Base-by-base conservation (phyloP, 2,888 invertebrate genomes). In the Danaus chrysippus region DNA sequence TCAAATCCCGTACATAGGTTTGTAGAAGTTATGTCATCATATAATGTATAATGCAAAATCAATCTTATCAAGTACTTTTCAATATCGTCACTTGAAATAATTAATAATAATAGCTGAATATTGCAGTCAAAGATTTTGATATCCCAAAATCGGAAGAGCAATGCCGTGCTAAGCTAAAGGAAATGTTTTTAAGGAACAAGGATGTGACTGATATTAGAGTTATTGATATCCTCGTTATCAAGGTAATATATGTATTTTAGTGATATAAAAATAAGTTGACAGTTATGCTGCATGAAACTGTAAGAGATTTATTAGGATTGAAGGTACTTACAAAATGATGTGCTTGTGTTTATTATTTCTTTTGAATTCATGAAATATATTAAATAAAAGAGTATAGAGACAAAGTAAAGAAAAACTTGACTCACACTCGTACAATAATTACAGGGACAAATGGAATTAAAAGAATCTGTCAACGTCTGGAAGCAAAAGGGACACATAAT, bases 361-460 rank as follows among this genome's bases (percentile, higher is more conserved):
- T 34, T 34, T 34, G 23, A 34, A 5, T 23, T 3, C 8, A 34
- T 34, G 23, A 34, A 34, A 34, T 34, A 23, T 23, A 23, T 23
- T 23, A 23, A 23, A 23, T 23, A 23, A 23, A 23, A 23, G 6
- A 34, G 23, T 34, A 34, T 34, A 5, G 6, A 34, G 23, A 34
- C 3, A 34, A 34, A 34, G 23, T 34, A 5, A 34, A 34, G 3
- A 34, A 10, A 10, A 17, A 17, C 49, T 49, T 49, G 11, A 17
- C 3, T 49, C 6, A 46, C 9, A n/a, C 13, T n/a, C 8, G 1
- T 46, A 46, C n/a, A 46, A 10, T 42, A 49, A 43, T 82, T 92
- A 67, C 79, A 97, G 97, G 98, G 98, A 56, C 98, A 98, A 93
- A 97, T 98, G 97, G 98, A 98, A 76, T 91, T 99, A 19, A 94